A percentile compares a stretch with the other conserved stretches of the same genome.
Evolutionary conservation across 2,888 invertebrate genomes (phyloP).

Genomic region (Hyalella azteca): DNA sequence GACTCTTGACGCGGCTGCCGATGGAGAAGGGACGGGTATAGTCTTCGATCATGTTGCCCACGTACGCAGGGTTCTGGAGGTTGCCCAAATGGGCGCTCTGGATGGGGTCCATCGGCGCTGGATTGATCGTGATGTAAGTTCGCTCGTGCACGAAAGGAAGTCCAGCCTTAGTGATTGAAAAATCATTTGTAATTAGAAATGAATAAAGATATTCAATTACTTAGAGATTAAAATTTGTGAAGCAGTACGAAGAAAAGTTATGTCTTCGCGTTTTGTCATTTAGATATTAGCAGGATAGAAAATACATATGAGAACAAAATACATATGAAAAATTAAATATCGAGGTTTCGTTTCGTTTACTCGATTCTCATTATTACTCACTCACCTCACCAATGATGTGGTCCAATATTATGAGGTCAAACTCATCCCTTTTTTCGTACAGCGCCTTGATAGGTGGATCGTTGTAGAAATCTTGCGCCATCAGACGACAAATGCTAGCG

Average conservation of each 20-base stretch:
- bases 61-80: neutral
- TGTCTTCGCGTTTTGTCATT: too few relatives aligned
- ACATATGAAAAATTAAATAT: too few relatives aligned
- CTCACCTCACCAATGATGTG: neutral
- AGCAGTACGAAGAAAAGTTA: too few relatives aligned
- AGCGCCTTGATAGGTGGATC: neutral
- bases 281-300: too few relatives aligned
- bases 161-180: neutral
- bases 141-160: neutral
- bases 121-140: neutral
- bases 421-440: conserved; percentile 21
- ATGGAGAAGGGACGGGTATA: neutral
- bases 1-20: neutral
- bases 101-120: neutral
- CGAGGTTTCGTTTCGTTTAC: too few relatives aligned
- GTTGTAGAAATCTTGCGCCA: neutral
- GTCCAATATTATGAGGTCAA: conserved; percentile 25
- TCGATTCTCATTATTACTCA: neutral
- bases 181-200: too few relatives aligned
- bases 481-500: neutral
- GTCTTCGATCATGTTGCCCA: neutral
- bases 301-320: too few relatives aligned
- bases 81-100: neutral
- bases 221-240: too few relatives aligned
- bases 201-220: too few relatives aligned